Evolutionary conservation across 2,888 invertebrate genomes (phyloP), one percentile per base, ranked within the genome.

Genomic region (Cataglyphis albicans): DNA sequence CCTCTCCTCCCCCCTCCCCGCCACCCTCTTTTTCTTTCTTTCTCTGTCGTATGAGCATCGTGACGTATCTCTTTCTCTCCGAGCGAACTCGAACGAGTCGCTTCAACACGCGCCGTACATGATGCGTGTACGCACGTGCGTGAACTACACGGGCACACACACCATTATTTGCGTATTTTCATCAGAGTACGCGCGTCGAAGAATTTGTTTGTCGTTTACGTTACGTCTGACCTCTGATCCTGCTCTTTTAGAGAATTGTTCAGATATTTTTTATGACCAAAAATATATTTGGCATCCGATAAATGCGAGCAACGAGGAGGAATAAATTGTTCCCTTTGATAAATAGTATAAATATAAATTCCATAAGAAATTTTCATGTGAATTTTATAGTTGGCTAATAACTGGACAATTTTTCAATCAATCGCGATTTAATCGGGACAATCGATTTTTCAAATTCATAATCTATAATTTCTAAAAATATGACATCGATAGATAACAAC

Each of bases 111-210:
- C 59, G 61, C 57, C 6, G 18, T 65, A 75, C 57, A 55, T 52
- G 82, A 73, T 52, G 86, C 80, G 84, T 81, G 67, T 55, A 86
- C 83, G 80, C 75, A 65, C 75, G 84, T 68, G 88, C 83, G 78
- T 87, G 32, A 84, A 88, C 81, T 84, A 81, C 84, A 82, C 83
- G 88, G 70, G 75, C 44, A 15, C 32, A 25, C 67, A 2, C 74
- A 61, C 74, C 84, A 68, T 80, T 81, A 81, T 15, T 48, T 80
- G 72, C 74, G 87, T 86, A 70, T 78, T 78, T 70, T 70, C 78
- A 78, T 78, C 57, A 61, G 84, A 67, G 84, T 84, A 68, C 82
- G 83, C 68, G 84, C 82, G 84, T 80, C 15, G 18, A 82, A 44
- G 55, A 75, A 85, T 81, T 74, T 80, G 73, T 80, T 78, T 80